phyloP scores from a whole-genome alignment of 2,797 vertebrate species.

The Pogoniulus pusillus region DNA sequence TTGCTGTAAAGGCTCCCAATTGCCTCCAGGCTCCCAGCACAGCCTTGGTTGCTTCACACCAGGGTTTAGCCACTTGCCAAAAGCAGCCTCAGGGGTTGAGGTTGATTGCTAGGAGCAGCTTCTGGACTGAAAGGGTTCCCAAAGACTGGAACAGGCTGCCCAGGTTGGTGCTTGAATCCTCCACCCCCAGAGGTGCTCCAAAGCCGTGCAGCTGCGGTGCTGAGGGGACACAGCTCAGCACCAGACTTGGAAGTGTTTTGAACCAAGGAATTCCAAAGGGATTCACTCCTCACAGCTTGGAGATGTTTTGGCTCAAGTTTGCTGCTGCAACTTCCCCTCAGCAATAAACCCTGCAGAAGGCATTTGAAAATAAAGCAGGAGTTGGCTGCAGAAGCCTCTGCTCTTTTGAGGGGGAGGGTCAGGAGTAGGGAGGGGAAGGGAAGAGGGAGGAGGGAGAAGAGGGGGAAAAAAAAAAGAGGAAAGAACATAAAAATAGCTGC shows the following conservation, averaged over 20 bases:
- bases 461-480: too few species aligned
- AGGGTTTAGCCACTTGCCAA: background rate
- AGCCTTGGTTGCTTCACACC: background rate
- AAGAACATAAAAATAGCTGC: slow-evolving; percentile 37
- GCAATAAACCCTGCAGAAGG: slow-evolving; percentile 52
- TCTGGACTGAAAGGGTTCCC: too few species aligned
- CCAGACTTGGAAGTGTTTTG: background rate
- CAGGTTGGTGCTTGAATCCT: too few species aligned
- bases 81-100: background rate
- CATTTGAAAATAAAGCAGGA: slow-evolving; percentile 60
- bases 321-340: background rate
- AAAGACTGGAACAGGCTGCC: too few species aligned
- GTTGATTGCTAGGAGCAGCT: too few species aligned
- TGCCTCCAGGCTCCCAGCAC: background rate
- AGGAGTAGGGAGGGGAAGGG: background rate
- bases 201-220: too few species aligned
- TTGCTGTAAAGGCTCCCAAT: background rate
- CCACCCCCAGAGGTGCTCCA: too few species aligned
- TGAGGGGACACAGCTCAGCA: background rate
- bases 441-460: too few species aligned
- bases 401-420: background rate
- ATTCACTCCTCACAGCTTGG: background rate
- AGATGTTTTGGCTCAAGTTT: background rate
- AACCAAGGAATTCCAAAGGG: background rate
- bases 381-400: slow-evolving; percentile 22